Conservation (phyloP, 1,140 invertebrate genomes). For the Thrips palmi region DNA sequence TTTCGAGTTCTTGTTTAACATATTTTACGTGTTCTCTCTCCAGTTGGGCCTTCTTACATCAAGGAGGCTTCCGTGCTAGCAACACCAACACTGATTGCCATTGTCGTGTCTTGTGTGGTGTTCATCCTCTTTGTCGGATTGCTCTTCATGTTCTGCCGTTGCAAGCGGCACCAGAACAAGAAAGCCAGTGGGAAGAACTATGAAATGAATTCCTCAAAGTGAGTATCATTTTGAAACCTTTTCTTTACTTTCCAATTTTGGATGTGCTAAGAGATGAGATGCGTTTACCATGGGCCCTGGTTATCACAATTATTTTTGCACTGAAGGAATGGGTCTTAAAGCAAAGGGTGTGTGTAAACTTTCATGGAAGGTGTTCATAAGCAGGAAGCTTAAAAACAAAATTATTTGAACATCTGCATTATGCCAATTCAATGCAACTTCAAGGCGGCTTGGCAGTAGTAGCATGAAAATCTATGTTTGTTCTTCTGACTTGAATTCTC, state of each 20-base stretch:
- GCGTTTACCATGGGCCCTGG: too few relatives aligned
- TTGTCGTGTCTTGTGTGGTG: constrained; percentile 62
- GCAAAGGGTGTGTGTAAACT: too few relatives aligned
- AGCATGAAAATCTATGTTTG: too few relatives aligned
- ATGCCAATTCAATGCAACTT: too few relatives aligned
- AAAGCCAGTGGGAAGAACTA: constrained; percentile 70
- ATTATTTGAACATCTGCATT: too few relatives aligned
- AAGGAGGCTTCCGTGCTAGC: constrained; percentile 54
- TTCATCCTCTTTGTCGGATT: constrained; percentile 58
- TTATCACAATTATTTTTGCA: too few relatives aligned
- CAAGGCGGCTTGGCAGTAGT: too few relatives aligned
- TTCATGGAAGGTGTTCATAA: too few relatives aligned
- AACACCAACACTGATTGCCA: constrained; percentile 58
- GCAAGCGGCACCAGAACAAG: constrained; percentile 61
- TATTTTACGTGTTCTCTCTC: constrained; percentile 17
- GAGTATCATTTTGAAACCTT: constrained; percentile 19
- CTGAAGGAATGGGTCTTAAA: too few relatives aligned
- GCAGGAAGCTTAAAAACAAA: too few relatives aligned
- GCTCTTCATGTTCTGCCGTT: constrained; percentile 68
- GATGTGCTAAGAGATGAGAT: not conserved
- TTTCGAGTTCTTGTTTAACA: constrained; percentile 2
- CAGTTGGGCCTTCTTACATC: constrained; percentile 61
- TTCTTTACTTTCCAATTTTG: constrained; percentile 10
- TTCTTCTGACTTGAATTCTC: too few relatives aligned
- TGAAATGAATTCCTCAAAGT: constrained; percentile 62